phyloP scores from a whole-genome alignment of 92 coral and sea anemone genomes.

The Porites rus region DNA sequence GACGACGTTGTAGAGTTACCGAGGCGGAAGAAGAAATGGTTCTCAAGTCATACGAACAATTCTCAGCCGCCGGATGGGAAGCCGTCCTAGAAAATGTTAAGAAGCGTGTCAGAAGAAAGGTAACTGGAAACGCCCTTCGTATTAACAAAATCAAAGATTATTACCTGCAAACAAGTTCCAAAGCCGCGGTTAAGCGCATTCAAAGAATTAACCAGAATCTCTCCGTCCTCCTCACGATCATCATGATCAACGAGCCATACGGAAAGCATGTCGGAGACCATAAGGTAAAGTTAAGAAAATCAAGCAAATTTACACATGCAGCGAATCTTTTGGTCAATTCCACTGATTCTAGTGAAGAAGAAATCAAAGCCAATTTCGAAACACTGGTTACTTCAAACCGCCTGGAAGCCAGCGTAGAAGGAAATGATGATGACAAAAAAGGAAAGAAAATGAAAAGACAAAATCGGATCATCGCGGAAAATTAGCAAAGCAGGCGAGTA shows the following conservation, averaged over 20 bases:
- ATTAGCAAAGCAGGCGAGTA: conserved; percentile 7
- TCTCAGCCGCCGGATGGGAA: too few relatives aligned
- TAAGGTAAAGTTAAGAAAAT: background rate
- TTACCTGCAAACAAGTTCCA: conserved; percentile 8
- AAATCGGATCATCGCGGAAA: conserved; percentile 20
- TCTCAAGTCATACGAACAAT: too few relatives aligned
- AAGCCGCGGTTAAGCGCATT: conserved; percentile 1
- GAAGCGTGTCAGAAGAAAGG: too few relatives aligned
- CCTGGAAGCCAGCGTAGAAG: background rate
- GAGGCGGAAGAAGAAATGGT: background rate
- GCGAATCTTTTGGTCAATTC: background rate
- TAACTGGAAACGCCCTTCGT: too few relatives aligned
- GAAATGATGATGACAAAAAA: conserved; percentile 3
- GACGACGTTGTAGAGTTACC: background rate
- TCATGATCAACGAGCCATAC: conserved; percentile 4
- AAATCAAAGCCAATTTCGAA: background rate
- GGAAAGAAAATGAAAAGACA: background rate
- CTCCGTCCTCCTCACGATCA: background rate
- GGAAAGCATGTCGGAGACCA: background rate
- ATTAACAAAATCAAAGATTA: too few relatives aligned
- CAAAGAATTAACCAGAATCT: background rate
- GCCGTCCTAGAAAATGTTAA: too few relatives aligned
- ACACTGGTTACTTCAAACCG: background rate
- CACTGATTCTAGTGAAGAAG: conserved; percentile 4
- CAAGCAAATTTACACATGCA: background rate